Percentiles rank a stretch among this genome's conserved stretches.
Conservation (phyloP, 2,797 vertebrate species). For the Enteromius thamalakanensis region DNA sequence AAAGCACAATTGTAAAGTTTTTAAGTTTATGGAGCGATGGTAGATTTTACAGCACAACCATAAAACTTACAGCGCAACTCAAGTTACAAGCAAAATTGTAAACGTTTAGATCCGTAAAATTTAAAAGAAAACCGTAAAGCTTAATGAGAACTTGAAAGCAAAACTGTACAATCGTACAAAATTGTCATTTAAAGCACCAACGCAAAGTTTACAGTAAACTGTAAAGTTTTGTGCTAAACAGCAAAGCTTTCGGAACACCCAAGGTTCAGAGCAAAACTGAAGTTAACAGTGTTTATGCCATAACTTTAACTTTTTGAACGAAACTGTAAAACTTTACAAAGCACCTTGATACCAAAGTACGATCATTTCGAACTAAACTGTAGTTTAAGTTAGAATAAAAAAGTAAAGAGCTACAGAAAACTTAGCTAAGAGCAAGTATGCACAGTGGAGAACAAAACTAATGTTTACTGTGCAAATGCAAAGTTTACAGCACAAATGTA, state of each 20-base stretch:
- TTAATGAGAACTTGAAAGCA: neutral
- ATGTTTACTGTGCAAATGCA: neutral
- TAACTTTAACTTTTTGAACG: neutral
- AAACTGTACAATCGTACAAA: neutral
- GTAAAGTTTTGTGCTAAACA: neutral
- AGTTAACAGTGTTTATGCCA: neutral
- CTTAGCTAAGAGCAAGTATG: neutral
- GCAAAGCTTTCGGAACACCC: neutral
- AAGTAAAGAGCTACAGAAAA: neutral
- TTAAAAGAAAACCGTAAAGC: neutral
- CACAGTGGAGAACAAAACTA: neutral
- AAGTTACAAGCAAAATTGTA: neutral
- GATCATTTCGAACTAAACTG: neutral
- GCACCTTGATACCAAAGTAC: neutral
- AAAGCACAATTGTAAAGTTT: neutral
- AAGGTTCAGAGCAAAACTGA: neutral
- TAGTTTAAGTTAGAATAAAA: neutral
- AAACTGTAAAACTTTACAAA: neutral
- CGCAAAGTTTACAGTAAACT: neutral
- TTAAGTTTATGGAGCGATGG: neutral
- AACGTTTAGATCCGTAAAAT: neutral
- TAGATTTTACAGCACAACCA: neutral
- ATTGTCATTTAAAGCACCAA: too few relatives aligned
- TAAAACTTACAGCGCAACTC: neutral
- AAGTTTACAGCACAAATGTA: neutral